Evolutionary conservation across 2,797 vertebrate genomes (phyloP).

Genomic region (Rhadinocentrus ornatus): DNA sequence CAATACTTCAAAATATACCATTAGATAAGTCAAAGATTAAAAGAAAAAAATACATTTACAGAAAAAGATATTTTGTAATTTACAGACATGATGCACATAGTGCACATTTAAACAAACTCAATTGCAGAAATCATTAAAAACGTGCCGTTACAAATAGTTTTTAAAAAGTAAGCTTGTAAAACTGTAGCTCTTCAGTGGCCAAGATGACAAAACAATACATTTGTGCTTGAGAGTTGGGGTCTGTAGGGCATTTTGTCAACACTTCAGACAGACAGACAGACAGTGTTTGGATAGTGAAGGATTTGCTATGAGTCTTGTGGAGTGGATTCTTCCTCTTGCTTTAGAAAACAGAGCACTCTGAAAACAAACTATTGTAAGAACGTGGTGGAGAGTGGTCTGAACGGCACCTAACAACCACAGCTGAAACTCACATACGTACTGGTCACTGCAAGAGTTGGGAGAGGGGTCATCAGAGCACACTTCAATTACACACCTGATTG

Average conservation of each 20-base stretch:
- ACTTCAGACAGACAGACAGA: constrained; percentile 43
- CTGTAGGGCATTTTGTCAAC: constrained; percentile 41
- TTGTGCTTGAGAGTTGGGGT: constrained; percentile 17
- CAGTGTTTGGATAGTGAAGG: constrained; percentile 70
- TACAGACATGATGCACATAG: background rate
- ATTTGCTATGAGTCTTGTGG: constrained; percentile 62
- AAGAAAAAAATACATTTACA: background rate
- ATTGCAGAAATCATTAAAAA: background rate
- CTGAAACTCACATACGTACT: constrained; percentile 6
- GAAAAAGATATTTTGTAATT: background rate
- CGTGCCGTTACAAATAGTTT: background rate
- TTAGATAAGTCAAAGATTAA: background rate
- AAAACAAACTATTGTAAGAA: constrained; percentile 71
- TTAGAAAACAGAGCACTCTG: constrained; percentile 48
- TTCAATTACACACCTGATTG: constrained; percentile 52
- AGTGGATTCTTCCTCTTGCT: constrained; percentile 77
- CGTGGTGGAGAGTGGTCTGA: constrained; percentile 13
- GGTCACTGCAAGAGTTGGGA: constrained; percentile 1
- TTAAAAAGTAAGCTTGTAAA: constrained; percentile 8
- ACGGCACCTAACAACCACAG: constrained; percentile 15
- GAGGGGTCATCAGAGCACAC: constrained; percentile 4
- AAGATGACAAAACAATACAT: constrained; percentile 35
- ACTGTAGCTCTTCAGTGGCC: constrained; percentile 13
- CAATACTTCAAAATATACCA: background rate
- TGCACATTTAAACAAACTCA: background rate